Base-by-base conservation (phyloP, 2,113 vertebrate species). In the Trachemys scripta region DNA sequence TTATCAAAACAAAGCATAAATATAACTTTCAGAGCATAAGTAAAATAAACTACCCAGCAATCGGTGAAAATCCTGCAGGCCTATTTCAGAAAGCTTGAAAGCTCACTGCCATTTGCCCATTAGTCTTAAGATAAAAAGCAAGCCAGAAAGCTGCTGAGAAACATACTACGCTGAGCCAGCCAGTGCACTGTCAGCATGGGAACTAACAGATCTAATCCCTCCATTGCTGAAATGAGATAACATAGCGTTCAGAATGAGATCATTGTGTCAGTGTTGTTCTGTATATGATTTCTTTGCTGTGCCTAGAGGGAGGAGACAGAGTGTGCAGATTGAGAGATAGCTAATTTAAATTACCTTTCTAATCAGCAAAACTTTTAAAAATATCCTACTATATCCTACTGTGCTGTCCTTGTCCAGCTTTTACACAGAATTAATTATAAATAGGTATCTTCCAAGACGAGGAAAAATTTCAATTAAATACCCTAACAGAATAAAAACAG, bases 51-150 rank as follows among this genome's bases (percentile, higher is more conserved):
- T 49, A 25, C 59, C 65, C 42, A 75, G 62, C 14, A 69, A 83
- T 35, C 19, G 19, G 47, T 76, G 65, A 62, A 83, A 22, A 50
- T 81, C 20, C 42, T 24, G 24, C 1, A 72, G 45, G 10, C 1
- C 8, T 5, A 5, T 1, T 89, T 83, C 53, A 87, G 49, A 90
- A 92, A 92, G 12, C 62, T 56, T 82, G 80, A 87, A 92, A 87
- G 47, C 53, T 95, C 47, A 85, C 3, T 82, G 29, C 3, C 4
- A 24, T 69, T 89, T 1, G 8, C 78, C 47, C 79, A 7, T 31
- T 89, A 9, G 13, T 93, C n/a, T 96, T 22, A 49, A 82, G 54
- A 69, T 24, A 45, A 94, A 95, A 94, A 69, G 3, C 11, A 92
- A 93, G 17, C 49, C 24, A 79, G 85, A 81, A 88, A 4, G 13